Evolutionary conservation across 2,888 invertebrate species (phyloP).

Genomic region (Nomada fucata): DNA sequence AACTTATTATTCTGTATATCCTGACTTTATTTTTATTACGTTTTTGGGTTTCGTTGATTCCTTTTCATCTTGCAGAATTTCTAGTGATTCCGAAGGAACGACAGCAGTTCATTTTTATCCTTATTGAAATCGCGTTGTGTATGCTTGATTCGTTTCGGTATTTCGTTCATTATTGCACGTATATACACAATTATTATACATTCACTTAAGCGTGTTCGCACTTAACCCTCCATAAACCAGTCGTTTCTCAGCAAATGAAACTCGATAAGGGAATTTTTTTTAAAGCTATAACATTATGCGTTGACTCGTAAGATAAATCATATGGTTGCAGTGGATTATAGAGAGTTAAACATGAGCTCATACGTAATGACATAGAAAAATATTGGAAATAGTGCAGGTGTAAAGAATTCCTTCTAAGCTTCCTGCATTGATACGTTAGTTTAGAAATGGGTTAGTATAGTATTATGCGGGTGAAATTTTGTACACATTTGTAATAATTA

Average conservation of each 20-base stretch:
- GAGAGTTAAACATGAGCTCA: slow-evolving; percentile 29
- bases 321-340: slow-evolving; percentile 18
- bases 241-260: background rate
- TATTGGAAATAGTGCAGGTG: background rate
- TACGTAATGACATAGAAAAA: slow-evolving; percentile 26
- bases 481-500: background rate
- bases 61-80: background rate
- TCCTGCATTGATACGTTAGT: background rate
- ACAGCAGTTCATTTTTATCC: slow-evolving; percentile 7
- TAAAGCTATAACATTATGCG: slow-evolving; percentile 1
- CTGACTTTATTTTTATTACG: background rate
- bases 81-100: slow-evolving; percentile 23
- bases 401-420: background rate
- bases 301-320: background rate
- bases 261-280: background rate
- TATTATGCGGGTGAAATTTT: background rate
- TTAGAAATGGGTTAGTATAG: background rate
- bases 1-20: background rate
- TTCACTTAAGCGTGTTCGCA: slow-evolving; percentile 15
- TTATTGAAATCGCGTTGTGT: background rate
- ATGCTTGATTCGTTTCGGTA: slow-evolving; percentile 32
- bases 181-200: slow-evolving; percentile 63
- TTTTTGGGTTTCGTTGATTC: background rate
- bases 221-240: slow-evolving; percentile 31
- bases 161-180: slow-evolving; percentile 47